Percentiles rank a stretch among this genome's conserved stretches.
phyloP scores from a whole-genome alignment of 2,797 vertebrate species.

The Myotis myotis region DNA sequence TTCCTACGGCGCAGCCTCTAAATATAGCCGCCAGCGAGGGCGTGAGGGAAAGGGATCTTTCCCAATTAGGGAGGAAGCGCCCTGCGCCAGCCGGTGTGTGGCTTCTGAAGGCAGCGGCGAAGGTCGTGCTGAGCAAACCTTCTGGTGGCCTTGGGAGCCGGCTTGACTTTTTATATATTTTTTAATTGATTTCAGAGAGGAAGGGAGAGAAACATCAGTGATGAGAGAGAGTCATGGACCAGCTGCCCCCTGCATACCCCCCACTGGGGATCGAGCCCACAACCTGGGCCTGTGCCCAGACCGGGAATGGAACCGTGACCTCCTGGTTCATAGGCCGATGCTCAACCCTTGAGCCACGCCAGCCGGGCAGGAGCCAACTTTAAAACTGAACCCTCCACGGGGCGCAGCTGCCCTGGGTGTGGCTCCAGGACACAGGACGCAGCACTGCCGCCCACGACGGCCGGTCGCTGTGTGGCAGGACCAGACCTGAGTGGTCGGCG shows the following conservation, averaged over 20 bases:
- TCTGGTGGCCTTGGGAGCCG: not conserved
- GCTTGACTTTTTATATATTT: not conserved
- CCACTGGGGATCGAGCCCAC: too few species aligned
- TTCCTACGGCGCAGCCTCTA: not conserved
- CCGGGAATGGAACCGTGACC: too few species aligned
- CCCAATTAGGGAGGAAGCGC: not conserved
- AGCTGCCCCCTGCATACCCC: too few species aligned
- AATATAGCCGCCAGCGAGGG: not conserved
- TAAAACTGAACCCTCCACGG: not conserved
- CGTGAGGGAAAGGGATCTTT: not conserved
- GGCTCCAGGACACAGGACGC: not conserved
- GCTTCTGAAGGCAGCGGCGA: not conserved
- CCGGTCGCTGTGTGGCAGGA: rapidly evolving
- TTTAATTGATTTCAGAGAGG: too few species aligned
- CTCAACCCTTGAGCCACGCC: too few species aligned
- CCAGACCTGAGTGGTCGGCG: rapidly evolving
- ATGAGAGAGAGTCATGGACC: too few species aligned
- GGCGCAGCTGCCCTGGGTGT: not conserved
- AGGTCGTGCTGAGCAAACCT: not conserved
- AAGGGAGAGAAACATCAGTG: too few species aligned
- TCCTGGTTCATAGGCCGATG: too few species aligned
- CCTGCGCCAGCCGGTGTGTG: not conserved
- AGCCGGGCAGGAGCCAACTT: not conserved
- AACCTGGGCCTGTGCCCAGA: too few species aligned
- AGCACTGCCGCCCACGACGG: rapidly evolving